Evolutionary conservation across 30 jellyfish, hydroid and myxozoan species (phyloP).

Genomic region (Cassiopea andromeda): DNA sequence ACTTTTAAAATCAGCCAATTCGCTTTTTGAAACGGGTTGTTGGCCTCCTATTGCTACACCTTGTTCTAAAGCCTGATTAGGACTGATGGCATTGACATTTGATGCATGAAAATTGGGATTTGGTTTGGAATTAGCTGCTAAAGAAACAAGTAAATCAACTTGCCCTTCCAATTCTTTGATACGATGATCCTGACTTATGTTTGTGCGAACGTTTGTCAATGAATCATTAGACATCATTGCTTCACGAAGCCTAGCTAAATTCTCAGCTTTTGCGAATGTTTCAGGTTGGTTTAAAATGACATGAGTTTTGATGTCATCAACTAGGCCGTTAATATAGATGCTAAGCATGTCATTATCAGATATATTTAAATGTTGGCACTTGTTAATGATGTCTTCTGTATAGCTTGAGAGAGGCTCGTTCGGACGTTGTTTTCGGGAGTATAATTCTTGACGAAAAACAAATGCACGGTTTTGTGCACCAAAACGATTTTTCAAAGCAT

Average conservation of each 20-base stretch:
- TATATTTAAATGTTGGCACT: constrained; percentile 3
- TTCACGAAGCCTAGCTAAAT: constrained; percentile 7
- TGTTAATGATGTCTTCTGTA: constrained; percentile 18
- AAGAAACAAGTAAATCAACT: background rate
- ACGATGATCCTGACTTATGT: background rate
- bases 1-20: too few relatives aligned
- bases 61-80: background rate
- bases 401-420: constrained; percentile 13
- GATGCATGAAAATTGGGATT: background rate
- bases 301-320: background rate
- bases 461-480: constrained; percentile 11
- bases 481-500: constrained; percentile 10
- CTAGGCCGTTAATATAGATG: constrained; percentile 25
- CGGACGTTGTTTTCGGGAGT: constrained; percentile 21
- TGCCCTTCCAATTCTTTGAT: background rate
- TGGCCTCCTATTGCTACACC: background rate
- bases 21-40: background rate
- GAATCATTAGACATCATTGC: background rate
- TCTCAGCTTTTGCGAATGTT: constrained; percentile 11
- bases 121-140: background rate
- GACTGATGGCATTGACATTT: background rate
- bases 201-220: background rate
- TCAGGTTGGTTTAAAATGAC: background rate
- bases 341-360: constrained; percentile 29
- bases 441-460: background rate